A percentile compares a stretch with the other conserved stretches of the same genome.
These are phyloP conservation scores for Bolborhynchus lineola DNA, from an alignment of 2,113 vertebrate species.

Conservation along the genomic window DNA sequence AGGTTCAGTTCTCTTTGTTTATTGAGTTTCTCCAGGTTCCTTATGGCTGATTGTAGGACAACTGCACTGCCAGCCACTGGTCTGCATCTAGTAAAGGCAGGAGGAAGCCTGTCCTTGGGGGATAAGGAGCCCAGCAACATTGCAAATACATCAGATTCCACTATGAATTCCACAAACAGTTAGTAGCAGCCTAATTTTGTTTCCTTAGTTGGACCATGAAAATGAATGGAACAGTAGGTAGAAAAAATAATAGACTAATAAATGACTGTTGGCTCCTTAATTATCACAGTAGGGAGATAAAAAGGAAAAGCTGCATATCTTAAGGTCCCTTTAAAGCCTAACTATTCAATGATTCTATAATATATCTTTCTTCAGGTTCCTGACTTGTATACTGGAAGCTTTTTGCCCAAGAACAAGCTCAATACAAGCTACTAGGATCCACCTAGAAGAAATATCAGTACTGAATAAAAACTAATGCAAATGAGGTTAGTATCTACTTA, in stretches of 20 bases:
- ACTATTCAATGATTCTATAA: too few relatives aligned
- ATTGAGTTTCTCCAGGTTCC: neutral
- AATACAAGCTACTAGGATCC: neutral
- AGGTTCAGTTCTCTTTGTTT: neutral
- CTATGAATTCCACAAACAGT: neutral
- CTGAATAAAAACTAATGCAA: neutral
- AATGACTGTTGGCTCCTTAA: neutral
- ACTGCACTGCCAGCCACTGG: neutral
- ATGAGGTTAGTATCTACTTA: neutral
- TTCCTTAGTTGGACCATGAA: neutral
- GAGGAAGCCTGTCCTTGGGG: neutral
- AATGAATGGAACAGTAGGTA: neutral
- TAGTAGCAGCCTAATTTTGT: neutral
- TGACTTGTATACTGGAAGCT: neutral
- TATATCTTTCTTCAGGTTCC: neutral
- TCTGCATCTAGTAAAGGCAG: neutral
- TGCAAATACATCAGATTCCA: neutral
- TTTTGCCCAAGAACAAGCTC: neutral
- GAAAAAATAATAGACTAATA: neutral
- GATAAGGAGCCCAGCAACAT: neutral
- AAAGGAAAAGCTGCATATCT: neutral
- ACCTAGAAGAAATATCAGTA: neutral
- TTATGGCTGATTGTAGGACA: neutral
- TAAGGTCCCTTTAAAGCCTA: too few relatives aligned
- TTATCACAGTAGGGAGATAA: neutral